Evolutionary conservation across 92 coral and sea anemone genomes (phyloP).

Genomic region (Pocillopora grandis): DNA sequence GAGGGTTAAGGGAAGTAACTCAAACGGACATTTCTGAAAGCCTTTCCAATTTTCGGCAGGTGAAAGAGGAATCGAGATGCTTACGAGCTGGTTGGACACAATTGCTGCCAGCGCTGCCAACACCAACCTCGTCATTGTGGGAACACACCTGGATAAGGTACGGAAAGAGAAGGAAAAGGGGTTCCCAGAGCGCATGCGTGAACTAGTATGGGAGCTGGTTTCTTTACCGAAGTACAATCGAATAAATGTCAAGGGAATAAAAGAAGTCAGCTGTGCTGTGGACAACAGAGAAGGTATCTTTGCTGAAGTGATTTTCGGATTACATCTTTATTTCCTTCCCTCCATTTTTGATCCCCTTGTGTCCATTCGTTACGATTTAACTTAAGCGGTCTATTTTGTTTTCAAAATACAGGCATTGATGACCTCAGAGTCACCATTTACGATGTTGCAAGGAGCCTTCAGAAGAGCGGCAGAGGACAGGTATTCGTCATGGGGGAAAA

Average conservation of each 20-base stretch:
- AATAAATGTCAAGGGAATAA: constrained; percentile 52
- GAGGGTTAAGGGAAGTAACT: not conserved
- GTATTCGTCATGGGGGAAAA: constrained; percentile 90
- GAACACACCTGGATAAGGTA: constrained; percentile 89
- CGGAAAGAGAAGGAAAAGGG: constrained; percentile 52
- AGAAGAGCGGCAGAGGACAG: constrained; percentile 60
- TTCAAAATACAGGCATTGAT: constrained; percentile 63
- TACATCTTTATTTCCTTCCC: too few relatives aligned
- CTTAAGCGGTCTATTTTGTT: not conserved
- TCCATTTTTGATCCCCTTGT: too few relatives aligned
- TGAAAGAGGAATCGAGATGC: constrained; percentile 61
- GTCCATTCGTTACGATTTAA: not conserved
- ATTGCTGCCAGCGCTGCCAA: constrained; percentile 86
- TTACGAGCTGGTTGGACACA: constrained; percentile 92
- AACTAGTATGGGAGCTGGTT: constrained; percentile 53
- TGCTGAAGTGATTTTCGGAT: not conserved
- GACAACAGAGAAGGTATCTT: constrained; percentile 77
- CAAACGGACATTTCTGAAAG: not conserved
- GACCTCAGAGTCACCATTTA: constrained; percentile 77
- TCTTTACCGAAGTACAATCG: constrained; percentile 67
- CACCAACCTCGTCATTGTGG: constrained; percentile 83
- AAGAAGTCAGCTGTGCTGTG: constrained; percentile 79
- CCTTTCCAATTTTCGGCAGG: constrained; percentile 6
- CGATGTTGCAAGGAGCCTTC: constrained; percentile 70
- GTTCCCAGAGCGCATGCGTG: constrained; percentile 62